A percentile compares a stretch with the other conserved stretches of the same genome.
Evolutionary conservation across 1,140 invertebrate species (phyloP).

Genomic region (Steinernema khuongi): DNA sequence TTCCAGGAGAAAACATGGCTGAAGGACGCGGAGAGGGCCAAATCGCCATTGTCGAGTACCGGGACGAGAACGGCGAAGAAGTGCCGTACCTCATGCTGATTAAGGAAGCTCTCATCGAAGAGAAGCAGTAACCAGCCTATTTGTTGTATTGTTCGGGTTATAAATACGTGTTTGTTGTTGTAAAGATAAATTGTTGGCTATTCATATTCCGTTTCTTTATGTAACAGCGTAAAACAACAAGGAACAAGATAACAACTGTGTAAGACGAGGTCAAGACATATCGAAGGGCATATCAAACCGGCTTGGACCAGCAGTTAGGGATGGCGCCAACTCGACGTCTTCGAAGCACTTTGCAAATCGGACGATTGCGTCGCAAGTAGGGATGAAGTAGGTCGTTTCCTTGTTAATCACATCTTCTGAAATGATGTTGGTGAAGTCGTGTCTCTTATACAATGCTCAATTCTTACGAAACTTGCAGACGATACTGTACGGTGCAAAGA

Average conservation of each 20-base stretch:
- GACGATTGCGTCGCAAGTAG: neutral
- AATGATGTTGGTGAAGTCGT: neutral
- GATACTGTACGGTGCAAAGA: too few species aligned
- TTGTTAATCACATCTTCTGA: neutral
- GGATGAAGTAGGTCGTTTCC: neutral
- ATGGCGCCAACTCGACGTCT: neutral
- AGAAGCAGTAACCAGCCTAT: slow-evolving; percentile 65
- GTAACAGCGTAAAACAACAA: neutral
- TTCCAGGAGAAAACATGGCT: slow-evolving; percentile 78
- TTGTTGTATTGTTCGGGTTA: neutral
- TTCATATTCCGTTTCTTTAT: neutral
- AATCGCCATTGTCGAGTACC: slow-evolving; percentile 85
- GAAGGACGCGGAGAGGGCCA: slow-evolving; percentile 73
- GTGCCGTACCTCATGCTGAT: slow-evolving; percentile 88
- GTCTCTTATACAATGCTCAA: too few species aligned
- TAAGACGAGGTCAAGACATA: neutral
- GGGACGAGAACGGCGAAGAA: slow-evolving; percentile 76
- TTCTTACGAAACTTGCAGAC: too few species aligned
- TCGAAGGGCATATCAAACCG: neutral
- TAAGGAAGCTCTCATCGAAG: slow-evolving; percentile 86
- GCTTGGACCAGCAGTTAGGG: neutral
- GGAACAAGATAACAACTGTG: neutral
- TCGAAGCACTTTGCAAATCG: slow-evolving; percentile 12
- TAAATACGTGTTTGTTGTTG: neutral
- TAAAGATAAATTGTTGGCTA: neutral